Evolutionary conservation across 92 coral and sea anemone genomes (phyloP), one percentile per base, ranked within the genome.

Genomic region (Epizoanthus ramosus): DNA sequence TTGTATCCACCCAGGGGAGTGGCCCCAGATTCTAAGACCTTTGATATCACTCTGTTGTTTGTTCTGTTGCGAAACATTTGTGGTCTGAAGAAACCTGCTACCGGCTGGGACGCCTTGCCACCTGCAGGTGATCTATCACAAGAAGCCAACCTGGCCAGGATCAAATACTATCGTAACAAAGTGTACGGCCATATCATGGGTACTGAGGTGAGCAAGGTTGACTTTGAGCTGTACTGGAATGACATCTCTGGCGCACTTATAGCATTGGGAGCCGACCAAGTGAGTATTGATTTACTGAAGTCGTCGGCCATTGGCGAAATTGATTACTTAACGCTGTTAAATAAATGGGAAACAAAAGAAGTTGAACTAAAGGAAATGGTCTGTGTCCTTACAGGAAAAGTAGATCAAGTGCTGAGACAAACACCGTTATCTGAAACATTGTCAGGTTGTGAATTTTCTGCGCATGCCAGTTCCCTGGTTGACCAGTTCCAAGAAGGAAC

Each of bases 401-500:
- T 50, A 13, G 54, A 50, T 9, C 15, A 50, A 50, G 10, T 50
- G 54, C 15, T 50, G 54, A 50, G 16, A 50, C 54, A 50, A 50
- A 50, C 54, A 3, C 54, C 54, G 3, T 13, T 50, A 13, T 50
- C 54, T 50, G 54, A 50, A 50, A 50, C 54, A 50, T 10, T 50
- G 15, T 83, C 86, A 6, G 73, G 77, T 39, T 81, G 74, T 16
- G 85, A 86, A 58, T 89, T 89, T 73, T 23, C 79, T 9, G 50
- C 80, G 16, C 90, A 89, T 57, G 75, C 86, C 47, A 63, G 68
- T 21, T 74, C 24, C 47, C 71, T 73, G 24, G 47, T 63, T n/a
- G 58, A 73, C 5, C 75, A 77, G 63, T 57, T 71, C 57, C 73
- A 82, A 22, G 75, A 37, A 7, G 92, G 90, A 74, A 89, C 90